Base-by-base conservation (phyloP, 2,888 invertebrate species). In the Campoletis raptor region DNA sequence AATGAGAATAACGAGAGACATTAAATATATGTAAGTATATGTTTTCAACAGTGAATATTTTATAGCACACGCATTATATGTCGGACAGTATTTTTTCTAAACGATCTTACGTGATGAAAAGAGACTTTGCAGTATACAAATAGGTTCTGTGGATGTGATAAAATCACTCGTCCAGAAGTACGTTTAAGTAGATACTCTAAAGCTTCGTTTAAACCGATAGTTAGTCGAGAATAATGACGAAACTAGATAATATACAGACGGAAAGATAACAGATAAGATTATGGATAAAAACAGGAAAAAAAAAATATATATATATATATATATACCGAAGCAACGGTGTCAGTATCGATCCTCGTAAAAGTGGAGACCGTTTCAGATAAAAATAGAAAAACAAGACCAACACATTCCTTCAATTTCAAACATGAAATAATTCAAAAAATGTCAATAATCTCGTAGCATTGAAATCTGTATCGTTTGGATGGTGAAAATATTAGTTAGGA, bases 1-100 rank as follows among this genome's bases (percentile, higher is more conserved):
- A 74, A 24, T 37, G 42, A 24, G 73, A 64, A 54, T 81, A 52
- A 81, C 73, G 73, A 54, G 30, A 37, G 18, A 15, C 15, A 37
- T 66, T 24, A 36, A 15, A 64, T 37, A 18, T 81, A 72, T 40
- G 66, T 42, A 10, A n/a, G 40, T 67, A 40, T 37, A 40, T 67
- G 15, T 37, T 66, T 37, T 40, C 67, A 21, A 40, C 67, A 8
- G n/a, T 67, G 67, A 67, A 67, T 67, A 18, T 40, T 67, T 67
- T n/a, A 67, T 67, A 67, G 40, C 18, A 30, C 8, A 37, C 66
- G 18, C 54, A 24, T 54, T 37, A 67, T 67, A n/a, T n/a, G 10
- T 21, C n/a, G 40, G 10, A 67, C n/a, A 40, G 21, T 54, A 54
- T 54, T 54, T 10, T 54, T 21, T n/a, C 54, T 54, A 3, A 3